Evolutionary conservation across 2,888 invertebrate genomes (phyloP).

Genomic region (Tenthredo scrophulariae): DNA sequence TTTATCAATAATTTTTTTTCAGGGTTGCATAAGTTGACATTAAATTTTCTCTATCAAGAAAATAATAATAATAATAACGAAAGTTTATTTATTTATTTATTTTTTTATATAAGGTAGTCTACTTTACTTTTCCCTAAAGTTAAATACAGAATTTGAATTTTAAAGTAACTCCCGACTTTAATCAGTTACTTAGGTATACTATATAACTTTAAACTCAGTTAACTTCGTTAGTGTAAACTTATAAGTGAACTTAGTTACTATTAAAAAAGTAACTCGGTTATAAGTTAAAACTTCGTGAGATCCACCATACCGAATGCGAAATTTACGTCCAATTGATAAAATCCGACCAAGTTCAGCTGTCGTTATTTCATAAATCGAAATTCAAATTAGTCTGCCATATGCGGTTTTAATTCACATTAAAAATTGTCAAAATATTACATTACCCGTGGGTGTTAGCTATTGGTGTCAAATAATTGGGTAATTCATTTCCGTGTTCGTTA

Average conservation of each 20-base stretch:
- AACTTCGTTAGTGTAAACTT: not conserved
- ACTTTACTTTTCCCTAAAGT: not conserved
- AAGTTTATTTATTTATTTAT: not conserved
- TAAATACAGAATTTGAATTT: not conserved
- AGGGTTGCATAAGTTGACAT: too few species aligned
- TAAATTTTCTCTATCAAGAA: not conserved
- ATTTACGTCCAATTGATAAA: not conserved
- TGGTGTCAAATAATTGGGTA: not conserved
- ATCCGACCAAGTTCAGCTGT: not conserved
- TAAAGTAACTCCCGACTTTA: conserved; percentile 5
- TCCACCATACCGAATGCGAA: too few species aligned
- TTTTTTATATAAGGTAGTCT: too few species aligned
- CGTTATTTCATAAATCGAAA: not conserved
- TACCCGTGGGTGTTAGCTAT: not conserved
- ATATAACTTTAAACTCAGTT: not conserved
- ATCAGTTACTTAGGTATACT: not conserved
- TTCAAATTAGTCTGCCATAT: not conserved
- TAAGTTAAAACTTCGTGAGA: too few species aligned
- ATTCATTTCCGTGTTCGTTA: not conserved
- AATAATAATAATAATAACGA: not conserved
- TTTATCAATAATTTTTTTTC: too few species aligned
- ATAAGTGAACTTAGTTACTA: not conserved
- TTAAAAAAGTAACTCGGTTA: not conserved
- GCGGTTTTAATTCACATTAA: not conserved
- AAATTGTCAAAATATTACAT: not conserved